These are phyloP conservation scores for Brachyistius frenatus DNA, from an alignment of 2,113 vertebrate genomes.

Conservation along the genomic window DNA sequence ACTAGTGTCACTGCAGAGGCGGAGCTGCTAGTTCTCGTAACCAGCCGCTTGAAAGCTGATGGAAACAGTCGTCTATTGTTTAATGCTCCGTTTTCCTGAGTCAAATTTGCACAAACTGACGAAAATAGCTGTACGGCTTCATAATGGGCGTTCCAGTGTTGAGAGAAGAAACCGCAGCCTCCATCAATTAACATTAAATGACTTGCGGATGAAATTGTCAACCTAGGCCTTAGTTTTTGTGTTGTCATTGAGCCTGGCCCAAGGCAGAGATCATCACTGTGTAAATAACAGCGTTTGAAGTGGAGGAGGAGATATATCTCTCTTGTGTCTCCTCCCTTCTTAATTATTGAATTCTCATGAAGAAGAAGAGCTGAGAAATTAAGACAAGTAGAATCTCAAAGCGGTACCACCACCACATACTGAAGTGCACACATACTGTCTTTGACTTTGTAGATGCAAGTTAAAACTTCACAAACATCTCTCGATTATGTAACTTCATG, in stretches of 20 bases:
- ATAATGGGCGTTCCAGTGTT: conserved; percentile 56
- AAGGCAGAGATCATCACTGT: conserved; percentile 58
- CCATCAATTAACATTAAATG: conserved; percentile 74
- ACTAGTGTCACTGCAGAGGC: conserved; percentile 30
- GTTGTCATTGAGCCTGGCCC: conserved; percentile 59
- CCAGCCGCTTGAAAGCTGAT: conserved; percentile 44
- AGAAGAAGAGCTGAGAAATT: conserved; percentile 22
- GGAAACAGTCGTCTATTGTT: conserved; percentile 71
- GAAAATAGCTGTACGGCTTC: conserved; percentile 56
- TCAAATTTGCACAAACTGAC: conserved; percentile 53
- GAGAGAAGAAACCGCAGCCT: conserved; percentile 62
- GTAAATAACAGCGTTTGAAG: conserved; percentile 61
- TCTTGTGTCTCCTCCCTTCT: conserved; percentile 41
- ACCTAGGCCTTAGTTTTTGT: conserved; percentile 49
- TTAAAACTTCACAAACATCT: background rate
- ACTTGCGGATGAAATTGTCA: conserved; percentile 65
- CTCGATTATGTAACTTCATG: conserved; percentile 21
- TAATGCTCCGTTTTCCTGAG: conserved; percentile 47
- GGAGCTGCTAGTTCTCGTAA: conserved; percentile 47
- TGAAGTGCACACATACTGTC: background rate
- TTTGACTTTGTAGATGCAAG: background rate
- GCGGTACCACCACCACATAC: background rate
- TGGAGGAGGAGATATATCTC: conserved; percentile 46
- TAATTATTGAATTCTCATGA: conserved; percentile 56
- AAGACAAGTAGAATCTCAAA: conserved; percentile 29